phyloP scores from a whole-genome alignment of 2,113 vertebrate species.

The Neodontobutis hainanensis region DNA sequence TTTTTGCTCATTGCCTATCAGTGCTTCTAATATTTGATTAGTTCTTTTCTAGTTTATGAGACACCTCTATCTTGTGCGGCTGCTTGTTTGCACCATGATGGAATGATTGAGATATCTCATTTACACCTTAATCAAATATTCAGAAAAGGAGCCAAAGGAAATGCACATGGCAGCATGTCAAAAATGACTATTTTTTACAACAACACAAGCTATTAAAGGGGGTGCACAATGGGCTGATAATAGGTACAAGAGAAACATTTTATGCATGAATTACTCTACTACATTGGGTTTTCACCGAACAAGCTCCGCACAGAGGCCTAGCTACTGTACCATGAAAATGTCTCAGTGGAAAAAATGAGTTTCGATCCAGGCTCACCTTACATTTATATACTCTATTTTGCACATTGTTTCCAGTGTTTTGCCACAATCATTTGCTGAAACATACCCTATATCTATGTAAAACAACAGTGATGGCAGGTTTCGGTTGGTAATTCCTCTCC shows the following conservation, averaged over 20 bases:
- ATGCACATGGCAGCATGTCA: conserved; percentile 45
- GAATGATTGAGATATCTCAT: neutral
- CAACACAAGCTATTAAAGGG: conserved; percentile 48
- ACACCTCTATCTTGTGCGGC: neutral
- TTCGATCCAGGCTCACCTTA: neutral
- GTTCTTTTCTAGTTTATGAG: neutral
- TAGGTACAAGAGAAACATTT: conserved; percentile 59
- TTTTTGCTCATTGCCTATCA: conserved; percentile 5
- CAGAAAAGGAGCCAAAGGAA: conserved; percentile 45
- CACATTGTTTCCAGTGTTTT: neutral
- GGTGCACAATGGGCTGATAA: conserved; percentile 42
- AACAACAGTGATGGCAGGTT: conserved; percentile 1
- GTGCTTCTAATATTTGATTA: neutral
- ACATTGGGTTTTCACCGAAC: neutral
- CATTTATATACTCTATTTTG: neutral
- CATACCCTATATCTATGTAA: neutral
- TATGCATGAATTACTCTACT: conserved; percentile 42
- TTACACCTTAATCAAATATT: conserved; percentile 54
- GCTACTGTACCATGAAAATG: conserved; percentile 37
- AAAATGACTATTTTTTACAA: conserved; percentile 48
- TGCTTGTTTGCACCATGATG: neutral
- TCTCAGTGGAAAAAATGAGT: conserved; percentile 12
- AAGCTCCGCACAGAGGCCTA: neutral
- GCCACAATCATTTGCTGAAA: neutral
- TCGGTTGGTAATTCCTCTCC: conserved; percentile 9